These are phyloP conservation scores for Papilio gigon DNA, from an alignment of 2,888 invertebrate species.

Conservation along the genomic window DNA sequence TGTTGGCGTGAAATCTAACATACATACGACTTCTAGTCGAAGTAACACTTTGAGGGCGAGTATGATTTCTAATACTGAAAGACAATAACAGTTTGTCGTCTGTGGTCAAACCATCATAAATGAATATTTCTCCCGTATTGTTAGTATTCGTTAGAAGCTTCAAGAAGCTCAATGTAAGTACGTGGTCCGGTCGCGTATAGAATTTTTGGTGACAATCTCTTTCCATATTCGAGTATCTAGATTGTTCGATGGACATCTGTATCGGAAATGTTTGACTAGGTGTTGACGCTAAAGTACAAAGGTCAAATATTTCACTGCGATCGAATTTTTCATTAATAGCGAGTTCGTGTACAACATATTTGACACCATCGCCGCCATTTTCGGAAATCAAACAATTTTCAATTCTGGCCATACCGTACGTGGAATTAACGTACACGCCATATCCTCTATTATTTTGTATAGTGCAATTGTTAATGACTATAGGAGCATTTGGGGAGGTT, in stretches of 20 bases:
- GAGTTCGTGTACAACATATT: slow-evolving; percentile 92
- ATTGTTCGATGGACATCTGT: slow-evolving; percentile 91
- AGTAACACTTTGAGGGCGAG: slow-evolving; percentile 93
- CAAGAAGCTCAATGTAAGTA: slow-evolving; percentile 92
- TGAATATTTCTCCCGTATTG: slow-evolving; percentile 87
- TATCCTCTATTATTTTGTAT: slow-evolving; percentile 93
- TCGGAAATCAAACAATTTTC: slow-evolving; percentile 90
- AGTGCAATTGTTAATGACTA: slow-evolving; percentile 90
- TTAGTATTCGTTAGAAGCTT: slow-evolving; percentile 90
- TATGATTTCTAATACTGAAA: slow-evolving; percentile 90
- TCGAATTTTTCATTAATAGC: slow-evolving; percentile 88
- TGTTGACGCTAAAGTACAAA: slow-evolving; percentile 92
- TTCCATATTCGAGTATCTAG: slow-evolving; percentile 85
- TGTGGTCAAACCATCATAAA: slow-evolving; percentile 89
- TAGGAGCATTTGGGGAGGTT: slow-evolving; percentile 91
- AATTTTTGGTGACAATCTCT: slow-evolving; percentile 91
- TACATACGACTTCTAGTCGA: slow-evolving; percentile 90
- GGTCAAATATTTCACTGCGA: slow-evolving; percentile 89
- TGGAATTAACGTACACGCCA: slow-evolving; percentile 94
- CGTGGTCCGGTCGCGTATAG: slow-evolving; percentile 89
- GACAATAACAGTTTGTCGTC: slow-evolving; percentile 87
- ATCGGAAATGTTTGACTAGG: slow-evolving; percentile 94
- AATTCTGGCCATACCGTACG: slow-evolving; percentile 90
- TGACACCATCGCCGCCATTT: slow-evolving; percentile 95
- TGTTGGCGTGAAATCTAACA: slow-evolving; percentile 89